Evolutionary conservation across 2,888 invertebrate genomes (phyloP), one percentile per base, ranked within the genome.

Genomic region (Neoitamus cyanurus): DNA sequence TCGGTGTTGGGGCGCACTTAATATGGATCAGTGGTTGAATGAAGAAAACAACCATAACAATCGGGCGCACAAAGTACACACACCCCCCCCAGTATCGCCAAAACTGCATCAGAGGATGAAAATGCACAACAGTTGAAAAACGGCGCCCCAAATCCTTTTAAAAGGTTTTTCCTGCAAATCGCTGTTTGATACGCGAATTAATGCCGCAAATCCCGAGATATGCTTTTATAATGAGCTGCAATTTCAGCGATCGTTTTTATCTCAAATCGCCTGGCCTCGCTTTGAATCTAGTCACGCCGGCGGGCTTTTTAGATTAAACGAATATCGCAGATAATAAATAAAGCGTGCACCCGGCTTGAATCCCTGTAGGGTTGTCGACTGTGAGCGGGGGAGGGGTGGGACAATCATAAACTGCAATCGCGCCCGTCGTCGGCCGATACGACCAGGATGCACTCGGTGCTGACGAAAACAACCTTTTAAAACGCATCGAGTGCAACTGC

Each of bases 291-390:
- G 69, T 82, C 69, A 69, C 34, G 36, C 36, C 28, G 15, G 25
- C 28, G n/a, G 20, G 58, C 68, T 68, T 80, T 80, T 80, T 80
- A 82, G 68, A 82, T 82, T 82, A 82, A 69, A 25, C 25, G 36
- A 36, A 69, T 82, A 82, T 69, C 68, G 69, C 34, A 68, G 58
- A 80, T 80, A 82, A 82, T 82, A 82, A 82, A 82, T 82, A 82
- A 82, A 69, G n/a, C 3, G 31, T 20, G 30, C 34, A n/a, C 13
- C 15, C 15, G 3, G 46, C 13, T 36, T 25, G 68, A 37, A 25
- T 69, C 69, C 48, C n/a, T 7, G 4, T 73, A 37, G 36, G 34
- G 36, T 36, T 20, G 34, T 15, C 13, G 15, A 4, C 20, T 13
- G 13, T n/a, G 13, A 20, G 7, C 13, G 58, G 58, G 20, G 58